phyloP scores from a whole-genome alignment of 2,797 vertebrate species.

The Fratercula arctica region DNA sequence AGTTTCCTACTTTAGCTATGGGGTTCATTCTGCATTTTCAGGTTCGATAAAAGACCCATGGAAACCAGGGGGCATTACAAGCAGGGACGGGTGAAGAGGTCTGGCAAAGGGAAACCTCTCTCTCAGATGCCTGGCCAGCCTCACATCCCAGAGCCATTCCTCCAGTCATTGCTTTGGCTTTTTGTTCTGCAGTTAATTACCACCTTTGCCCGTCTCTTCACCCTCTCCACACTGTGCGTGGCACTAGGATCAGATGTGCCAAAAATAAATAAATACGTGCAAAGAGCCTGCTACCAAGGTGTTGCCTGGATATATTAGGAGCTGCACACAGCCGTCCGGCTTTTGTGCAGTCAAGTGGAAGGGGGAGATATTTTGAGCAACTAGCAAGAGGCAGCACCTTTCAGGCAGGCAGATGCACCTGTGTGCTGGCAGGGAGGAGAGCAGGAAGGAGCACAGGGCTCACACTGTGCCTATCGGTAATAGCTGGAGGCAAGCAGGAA shows the following conservation, averaged over 20 bases:
- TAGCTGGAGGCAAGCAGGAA: background rate
- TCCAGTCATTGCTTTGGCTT: background rate
- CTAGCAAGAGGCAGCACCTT: background rate
- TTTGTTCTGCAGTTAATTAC: background rate
- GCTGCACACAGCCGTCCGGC: background rate
- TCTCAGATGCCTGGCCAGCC: background rate
- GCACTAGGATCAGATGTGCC: background rate
- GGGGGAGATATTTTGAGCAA: background rate
- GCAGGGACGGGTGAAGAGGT: background rate
- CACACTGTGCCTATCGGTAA: background rate
- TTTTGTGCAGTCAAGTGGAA: background rate
- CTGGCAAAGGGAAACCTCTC: background rate
- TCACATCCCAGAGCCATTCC: background rate
- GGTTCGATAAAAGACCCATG: background rate
- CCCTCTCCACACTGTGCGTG: background rate
- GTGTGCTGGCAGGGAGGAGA: background rate
- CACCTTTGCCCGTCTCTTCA: background rate
- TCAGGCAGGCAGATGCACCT: background rate
- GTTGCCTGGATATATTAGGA: background rate
- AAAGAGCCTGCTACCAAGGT: background rate
- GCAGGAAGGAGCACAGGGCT: background rate
- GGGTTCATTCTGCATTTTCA: background rate
- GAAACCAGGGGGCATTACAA: background rate
- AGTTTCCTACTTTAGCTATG: background rate
- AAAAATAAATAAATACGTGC: background rate